A percentile compares a stretch with the other conserved stretches of the same genome.
phyloP scores from a whole-genome alignment of 2,888 invertebrate genomes.

The Lithodes maja region DNA sequence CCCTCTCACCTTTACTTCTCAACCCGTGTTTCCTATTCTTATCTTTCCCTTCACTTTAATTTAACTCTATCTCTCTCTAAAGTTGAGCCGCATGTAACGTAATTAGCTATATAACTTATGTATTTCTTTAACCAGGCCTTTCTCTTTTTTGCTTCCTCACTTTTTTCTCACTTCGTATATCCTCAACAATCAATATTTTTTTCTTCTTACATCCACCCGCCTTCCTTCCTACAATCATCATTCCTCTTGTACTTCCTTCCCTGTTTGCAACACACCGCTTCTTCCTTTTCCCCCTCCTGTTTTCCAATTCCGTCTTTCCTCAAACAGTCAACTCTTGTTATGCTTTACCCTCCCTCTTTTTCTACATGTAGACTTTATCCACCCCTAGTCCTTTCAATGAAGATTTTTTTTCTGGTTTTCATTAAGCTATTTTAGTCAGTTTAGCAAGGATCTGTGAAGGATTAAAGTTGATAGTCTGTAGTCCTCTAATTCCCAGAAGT shows the following conservation, averaged over 20 bases:
- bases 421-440: background rate
- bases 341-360: background rate
- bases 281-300: background rate
- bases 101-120: too few relatives aligned
- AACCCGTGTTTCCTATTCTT: background rate
- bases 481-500: too few relatives aligned
- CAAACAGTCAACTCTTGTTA: too few relatives aligned
- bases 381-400: background rate
- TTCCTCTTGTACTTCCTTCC: slow-evolving; percentile 4
- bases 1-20: background rate
- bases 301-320: background rate
- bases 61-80: background rate
- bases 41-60: background rate
- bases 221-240: background rate
- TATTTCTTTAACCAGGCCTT: background rate
- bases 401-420: background rate
- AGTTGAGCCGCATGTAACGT: background rate
- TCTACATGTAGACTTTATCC: background rate
- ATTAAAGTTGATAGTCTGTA: too few relatives aligned
- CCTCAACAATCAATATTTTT: background rate
- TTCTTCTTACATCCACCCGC: background rate
- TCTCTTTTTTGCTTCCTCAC: background rate
- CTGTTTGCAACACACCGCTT: background rate
- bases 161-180: background rate
- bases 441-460: too few relatives aligned